phyloP scores from a whole-genome alignment of 1,140 invertebrate genomes.

The Fragariocoptes setiger region DNA sequence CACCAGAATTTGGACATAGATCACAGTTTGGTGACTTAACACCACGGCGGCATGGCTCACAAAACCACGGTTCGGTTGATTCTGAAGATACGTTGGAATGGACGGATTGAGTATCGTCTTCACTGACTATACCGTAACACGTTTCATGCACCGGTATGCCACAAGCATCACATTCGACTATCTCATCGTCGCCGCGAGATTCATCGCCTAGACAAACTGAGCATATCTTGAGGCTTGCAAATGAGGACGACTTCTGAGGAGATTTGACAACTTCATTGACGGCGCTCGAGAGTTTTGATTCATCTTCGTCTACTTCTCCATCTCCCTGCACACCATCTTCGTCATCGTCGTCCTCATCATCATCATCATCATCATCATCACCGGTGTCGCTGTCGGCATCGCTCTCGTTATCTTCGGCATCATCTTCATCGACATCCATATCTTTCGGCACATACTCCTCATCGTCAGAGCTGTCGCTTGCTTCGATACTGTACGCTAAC shows the following conservation, averaged over 20 bases:
- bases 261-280: conserved; percentile 1
- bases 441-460: conserved; percentile 14
- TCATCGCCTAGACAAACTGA: conserved; percentile 61
- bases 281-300: neutral
- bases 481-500: no score
- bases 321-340: conserved; percentile 65
- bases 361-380: conserved; percentile 9
- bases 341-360: conserved; percentile 37
- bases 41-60: conserved; percentile 73
- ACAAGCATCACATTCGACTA: conserved; percentile 83
- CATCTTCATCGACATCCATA: conserved; percentile 12
- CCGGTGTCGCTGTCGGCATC: conserved; percentile 7
- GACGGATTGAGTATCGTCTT: conserved; percentile 42
- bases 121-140: conserved; percentile 54
- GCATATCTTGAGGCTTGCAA: conserved; percentile 34
- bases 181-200: conserved; percentile 60
- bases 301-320: conserved; percentile 33
- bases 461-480: conserved; percentile 15
- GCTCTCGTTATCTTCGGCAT: conserved; percentile 12
- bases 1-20: conserved; percentile 28
- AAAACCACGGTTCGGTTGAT: conserved; percentile 89
- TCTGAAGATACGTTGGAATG: conserved; percentile 59
- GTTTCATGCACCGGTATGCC: conserved; percentile 81
- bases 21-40: conserved; percentile 33
- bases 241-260: conserved; percentile 8